Evolutionary conservation across 1,140 invertebrate genomes (phyloP), one percentile per base, ranked within the genome.

Genomic region (Leptopilina boulardi): DNA sequence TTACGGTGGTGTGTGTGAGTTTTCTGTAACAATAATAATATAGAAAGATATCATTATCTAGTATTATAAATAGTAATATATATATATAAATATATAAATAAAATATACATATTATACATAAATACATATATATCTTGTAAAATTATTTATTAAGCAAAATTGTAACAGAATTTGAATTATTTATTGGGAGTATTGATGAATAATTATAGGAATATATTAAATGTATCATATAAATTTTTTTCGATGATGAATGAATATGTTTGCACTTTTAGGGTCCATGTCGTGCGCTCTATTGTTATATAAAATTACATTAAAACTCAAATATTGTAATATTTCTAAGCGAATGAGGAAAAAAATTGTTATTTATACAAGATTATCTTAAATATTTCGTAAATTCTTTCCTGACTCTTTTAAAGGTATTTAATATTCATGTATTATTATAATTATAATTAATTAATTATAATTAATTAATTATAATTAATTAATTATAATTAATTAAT

Each of bases 1-100:
- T 75, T 38, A 59, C 75, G 79, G 76, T 74, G 78, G 44, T 71
- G 71, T 77, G 78, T 38, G 23, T 76, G n/a, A 26, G 71, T 47
- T 73, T 72, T 72, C 13, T 72, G 42, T 72, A 72, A 72, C 42
- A 47, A 47, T 77, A 70, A 73, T 77, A 73, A n/a, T 30, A 38
- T 38, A 38, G 54, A 26, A 77, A 77, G 8, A 73, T 44, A 74
- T 66, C 47, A 73, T 70, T 77, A 77, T 13, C 66, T 47, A 73
- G 47, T 77, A 77, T 72, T 47, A 51, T 5, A 51, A 11, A 51
- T 51, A 51, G n/a, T 18, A 18, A 51, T 11, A 42, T 42, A 47
- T 47, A 66, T 30, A 56, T 56, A 56, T 19, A 23, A 56, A 56
- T 56, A 56, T 54, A 54, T 54, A 19, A 54, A 54, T 56, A 23